A percentile compares a stretch with the other conserved stretches of the same genome.
Conservation (phyloP, 30 jellyfish, hydroid and myxozoan species). For the Chrysaora quinquecirrha region DNA sequence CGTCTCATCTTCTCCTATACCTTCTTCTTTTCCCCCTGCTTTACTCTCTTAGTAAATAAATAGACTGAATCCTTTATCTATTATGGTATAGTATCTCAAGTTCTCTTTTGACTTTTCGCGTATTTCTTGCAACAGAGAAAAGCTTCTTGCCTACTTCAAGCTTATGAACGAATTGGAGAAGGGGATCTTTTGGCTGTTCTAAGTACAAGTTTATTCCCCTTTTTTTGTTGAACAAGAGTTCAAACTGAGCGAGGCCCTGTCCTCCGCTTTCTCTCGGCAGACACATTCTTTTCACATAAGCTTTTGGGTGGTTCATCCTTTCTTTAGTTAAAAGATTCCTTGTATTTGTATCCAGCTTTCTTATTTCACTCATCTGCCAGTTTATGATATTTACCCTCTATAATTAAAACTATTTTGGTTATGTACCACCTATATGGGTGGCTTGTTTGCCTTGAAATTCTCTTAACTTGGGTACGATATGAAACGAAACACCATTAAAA, state of each 20-base stretch:
- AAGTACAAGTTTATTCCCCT: neutral
- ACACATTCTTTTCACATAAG: slow-evolving; percentile 22
- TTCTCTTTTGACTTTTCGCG: neutral
- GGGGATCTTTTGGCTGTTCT: slow-evolving; percentile 1
- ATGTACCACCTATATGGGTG: too few species aligned
- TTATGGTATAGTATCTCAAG: neutral
- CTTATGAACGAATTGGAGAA: neutral
- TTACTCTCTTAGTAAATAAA: slow-evolving; percentile 12
- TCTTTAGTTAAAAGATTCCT: slow-evolving; percentile 15
- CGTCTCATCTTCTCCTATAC: slow-evolving; percentile 5
- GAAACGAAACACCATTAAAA: too few species aligned
- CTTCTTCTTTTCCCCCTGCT: slow-evolving; percentile 3
- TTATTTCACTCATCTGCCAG: slow-evolving; percentile 32
- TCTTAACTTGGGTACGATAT: too few species aligned
- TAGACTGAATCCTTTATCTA: slow-evolving; percentile 15
- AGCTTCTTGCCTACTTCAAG: neutral
- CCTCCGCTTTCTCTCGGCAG: slow-evolving; percentile 35
- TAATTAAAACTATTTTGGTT: too few species aligned
- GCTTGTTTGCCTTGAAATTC: too few species aligned
- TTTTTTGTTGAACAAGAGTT: neutral
- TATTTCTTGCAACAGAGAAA: neutral
- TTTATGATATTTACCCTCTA: slow-evolving; percentile 34
- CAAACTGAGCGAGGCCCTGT: slow-evolving; percentile 30
- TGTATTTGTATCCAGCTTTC: slow-evolving; percentile 28
- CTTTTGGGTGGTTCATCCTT: slow-evolving; percentile 44